Conservation (phyloP, 2,113 vertebrate genomes). For the Nematolebias whitei region DNA sequence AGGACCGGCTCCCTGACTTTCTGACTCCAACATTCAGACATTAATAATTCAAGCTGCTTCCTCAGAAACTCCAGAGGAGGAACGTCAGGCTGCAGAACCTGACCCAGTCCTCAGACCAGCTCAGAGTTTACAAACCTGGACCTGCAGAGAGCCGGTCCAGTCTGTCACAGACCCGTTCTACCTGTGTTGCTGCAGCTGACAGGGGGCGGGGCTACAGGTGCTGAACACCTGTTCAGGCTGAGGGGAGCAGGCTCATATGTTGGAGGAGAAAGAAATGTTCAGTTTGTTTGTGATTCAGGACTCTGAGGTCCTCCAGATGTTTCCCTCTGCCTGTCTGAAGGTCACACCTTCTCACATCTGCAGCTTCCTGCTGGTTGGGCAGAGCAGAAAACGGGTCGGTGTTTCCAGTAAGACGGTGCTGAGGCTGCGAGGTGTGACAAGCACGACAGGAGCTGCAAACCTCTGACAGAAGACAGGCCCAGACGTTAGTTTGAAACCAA, state of each 20-base stretch:
- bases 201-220: no score
- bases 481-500: neutral
- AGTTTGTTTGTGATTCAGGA: no score
- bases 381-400: neutral
- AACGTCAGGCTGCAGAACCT: neutral
- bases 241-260: no score
- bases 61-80: neutral
- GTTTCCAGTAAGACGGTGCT: neutral
- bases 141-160: no score
- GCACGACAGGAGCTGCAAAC: neutral
- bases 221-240: neutral
- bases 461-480: no score
- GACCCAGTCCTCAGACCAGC: no score
- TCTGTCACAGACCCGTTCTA: no score
- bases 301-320: no score
- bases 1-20: neutral
- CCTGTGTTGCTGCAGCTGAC: no score
- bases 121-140: no score
- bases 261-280: no score
- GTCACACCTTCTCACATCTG: neutral
- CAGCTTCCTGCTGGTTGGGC: neutral
- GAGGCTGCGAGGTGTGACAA: conserved; percentile 1
- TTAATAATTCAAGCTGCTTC: conserved; percentile 12
- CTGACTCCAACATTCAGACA: conserved; percentile 11
- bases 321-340: no score